Base-by-base conservation (phyloP, 2,797 vertebrate species). In the Gambelia wislizenii region DNA sequence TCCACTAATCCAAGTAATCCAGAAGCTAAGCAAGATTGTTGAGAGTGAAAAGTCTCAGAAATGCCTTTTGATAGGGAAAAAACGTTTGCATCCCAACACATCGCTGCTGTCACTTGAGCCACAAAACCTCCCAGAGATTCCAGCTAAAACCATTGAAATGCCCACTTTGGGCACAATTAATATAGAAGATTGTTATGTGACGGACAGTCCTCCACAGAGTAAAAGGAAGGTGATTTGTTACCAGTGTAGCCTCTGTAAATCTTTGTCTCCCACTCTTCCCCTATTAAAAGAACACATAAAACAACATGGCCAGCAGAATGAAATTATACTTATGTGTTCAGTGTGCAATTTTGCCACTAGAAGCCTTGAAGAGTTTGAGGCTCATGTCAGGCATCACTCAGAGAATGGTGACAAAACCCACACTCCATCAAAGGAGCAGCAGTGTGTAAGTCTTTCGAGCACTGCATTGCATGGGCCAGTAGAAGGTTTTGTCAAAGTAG, bases 11-110 rank as follows among this genome's bases (percentile, higher is more conserved):
- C 98, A 99, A 25, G 99, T 99, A 89, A 99, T 99, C 42, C 98
- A 99, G 94, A 99, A 99, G 92, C 98, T 99, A 94, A 99, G 98
- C 95, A 99, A 98, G 95, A 99, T 99, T 33, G 99, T 99, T 81
- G 98, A 99, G 94, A 98, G 93, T 42, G 97, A 99, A 94, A 97
- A 97, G 61, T 98, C 98, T 4, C 98, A 98, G 54, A 97, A 96
- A 93, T 98, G 97, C 94, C 93, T 97, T 76, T 70, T 98, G 44
- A 97, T 97, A 33, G 98, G 97, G 86, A 98, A 98, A 91, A 99
- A 99, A 92, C 97, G 98, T 82, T 93, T 96, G 1, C 95, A 97
- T 70, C 91, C 97, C 0, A 94, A 93, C 59, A 94, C 94, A 74
- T 89, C 94, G 39, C 87, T 91, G 0, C 87, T 90, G 16, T 87